phyloP scores from a whole-genome alignment of 2,113 vertebrate species.

The Nothoprocta pentlandii region DNA sequence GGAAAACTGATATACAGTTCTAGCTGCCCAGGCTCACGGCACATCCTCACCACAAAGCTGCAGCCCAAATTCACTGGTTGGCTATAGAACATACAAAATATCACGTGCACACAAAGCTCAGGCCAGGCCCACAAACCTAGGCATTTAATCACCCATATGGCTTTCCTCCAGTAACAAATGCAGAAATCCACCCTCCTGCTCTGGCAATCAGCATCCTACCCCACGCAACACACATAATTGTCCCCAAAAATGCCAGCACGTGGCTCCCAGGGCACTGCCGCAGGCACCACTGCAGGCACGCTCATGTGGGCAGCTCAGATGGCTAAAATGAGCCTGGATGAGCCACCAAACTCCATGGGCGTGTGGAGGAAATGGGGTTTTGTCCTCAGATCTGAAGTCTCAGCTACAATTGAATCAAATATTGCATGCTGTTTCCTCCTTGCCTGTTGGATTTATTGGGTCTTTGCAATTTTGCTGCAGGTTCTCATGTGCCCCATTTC shows the following conservation, averaged over 20 bases:
- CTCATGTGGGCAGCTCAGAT: background rate
- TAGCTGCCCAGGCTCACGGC: background rate
- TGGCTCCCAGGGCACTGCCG: too few relatives aligned
- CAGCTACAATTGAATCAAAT: background rate
- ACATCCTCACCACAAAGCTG: background rate
- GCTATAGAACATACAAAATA: accelerated
- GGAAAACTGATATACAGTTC: background rate
- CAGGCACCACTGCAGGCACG: background rate
- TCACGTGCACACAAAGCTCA: accelerated
- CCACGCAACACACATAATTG: background rate
- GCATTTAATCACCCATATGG: background rate
- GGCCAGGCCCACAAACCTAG: background rate
- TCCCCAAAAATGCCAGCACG: background rate
- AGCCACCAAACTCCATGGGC: background rate
- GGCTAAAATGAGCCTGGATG: background rate
- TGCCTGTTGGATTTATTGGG: background rate
- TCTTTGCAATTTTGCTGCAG: background rate
- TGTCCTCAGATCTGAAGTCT: background rate
- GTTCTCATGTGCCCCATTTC: background rate
- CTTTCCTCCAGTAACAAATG: background rate
- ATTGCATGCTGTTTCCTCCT: background rate
- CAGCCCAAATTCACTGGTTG: background rate
- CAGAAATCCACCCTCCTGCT: background rate
- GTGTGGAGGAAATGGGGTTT: background rate
- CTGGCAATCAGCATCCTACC: background rate